These are phyloP conservation scores for Notarius quadriscutis DNA, from an alignment of 2,113 vertebrate species.

Conservation along the genomic window DNA sequence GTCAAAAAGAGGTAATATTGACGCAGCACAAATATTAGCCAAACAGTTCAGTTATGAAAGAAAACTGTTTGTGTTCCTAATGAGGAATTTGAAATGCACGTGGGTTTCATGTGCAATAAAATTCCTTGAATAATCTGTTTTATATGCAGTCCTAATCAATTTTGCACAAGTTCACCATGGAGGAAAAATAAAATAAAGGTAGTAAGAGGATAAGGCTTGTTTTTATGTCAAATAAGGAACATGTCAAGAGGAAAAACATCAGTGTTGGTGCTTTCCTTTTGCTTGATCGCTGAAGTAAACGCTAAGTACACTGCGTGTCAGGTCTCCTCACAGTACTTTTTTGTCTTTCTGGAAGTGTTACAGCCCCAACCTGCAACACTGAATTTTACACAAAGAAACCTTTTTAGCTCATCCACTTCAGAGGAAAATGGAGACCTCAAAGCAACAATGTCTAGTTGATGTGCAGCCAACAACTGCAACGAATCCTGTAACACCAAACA, in stretches of 20 bases:
- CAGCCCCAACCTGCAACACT: slow-evolving; percentile 12
- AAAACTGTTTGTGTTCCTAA: neutral
- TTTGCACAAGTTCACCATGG: neutral
- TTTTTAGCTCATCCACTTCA: slow-evolving; percentile 39
- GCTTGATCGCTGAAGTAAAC: slow-evolving; percentile 33
- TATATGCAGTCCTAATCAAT: neutral
- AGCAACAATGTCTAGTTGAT: slow-evolving; percentile 39
- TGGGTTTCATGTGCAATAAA: slow-evolving; percentile 14
- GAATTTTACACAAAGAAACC: slow-evolving; percentile 35
- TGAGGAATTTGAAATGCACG: neutral
- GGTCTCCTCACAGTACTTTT: slow-evolving; percentile 31
- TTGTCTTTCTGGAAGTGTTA: slow-evolving; percentile 41
- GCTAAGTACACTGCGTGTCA: slow-evolving; percentile 6
- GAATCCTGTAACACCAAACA: slow-evolving; percentile 45
- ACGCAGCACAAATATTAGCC: neutral
- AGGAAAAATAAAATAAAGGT: neutral
- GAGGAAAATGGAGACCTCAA: slow-evolving; percentile 43
- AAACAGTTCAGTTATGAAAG: neutral
- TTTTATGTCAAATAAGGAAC: neutral
- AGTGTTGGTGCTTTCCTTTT: slow-evolving; percentile 22
- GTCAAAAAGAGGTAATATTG: neutral
- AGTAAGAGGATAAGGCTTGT: neutral
- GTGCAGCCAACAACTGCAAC: slow-evolving; percentile 33
- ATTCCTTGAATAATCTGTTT: neutral
- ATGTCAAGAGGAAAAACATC: slow-evolving; percentile 34